phyloP scores from a whole-genome alignment of 35 echinoderm and acorn worm species.

The Lytechinus variegatus region DNA sequence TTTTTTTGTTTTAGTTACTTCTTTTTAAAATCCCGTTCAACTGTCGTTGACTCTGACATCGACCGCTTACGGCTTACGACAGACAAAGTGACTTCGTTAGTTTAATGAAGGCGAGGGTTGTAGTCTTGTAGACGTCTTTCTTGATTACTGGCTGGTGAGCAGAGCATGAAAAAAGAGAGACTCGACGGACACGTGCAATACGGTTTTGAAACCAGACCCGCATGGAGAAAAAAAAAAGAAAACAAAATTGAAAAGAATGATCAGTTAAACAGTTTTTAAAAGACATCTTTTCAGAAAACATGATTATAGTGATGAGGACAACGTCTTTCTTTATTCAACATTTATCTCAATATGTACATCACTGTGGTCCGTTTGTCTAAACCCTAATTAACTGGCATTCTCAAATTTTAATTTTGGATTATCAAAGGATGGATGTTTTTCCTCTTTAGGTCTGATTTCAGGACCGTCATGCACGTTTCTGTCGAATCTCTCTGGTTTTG shows the following conservation, averaged over 20 bases:
- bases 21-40: too few species aligned
- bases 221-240: not conserved
- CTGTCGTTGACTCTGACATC: too few species aligned
- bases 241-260: not conserved
- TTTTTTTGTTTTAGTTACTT: too few species aligned
- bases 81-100: not conserved
- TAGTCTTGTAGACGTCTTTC: not conserved
- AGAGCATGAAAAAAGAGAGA: not conserved
- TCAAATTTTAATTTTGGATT: not conserved
- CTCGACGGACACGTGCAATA: conserved; percentile 20
- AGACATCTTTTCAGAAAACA: not conserved
- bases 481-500: not conserved
- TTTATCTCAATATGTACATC: too few species aligned
- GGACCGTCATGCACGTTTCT: not conserved
- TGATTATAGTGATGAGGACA: too few species aligned
- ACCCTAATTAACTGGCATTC: too few species aligned
- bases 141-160: not conserved
- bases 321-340: too few species aligned
- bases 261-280: not conserved
- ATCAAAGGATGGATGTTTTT: not conserved
- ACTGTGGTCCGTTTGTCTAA: too few species aligned
- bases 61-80: not conserved
- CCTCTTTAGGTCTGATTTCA: conserved; percentile 16
- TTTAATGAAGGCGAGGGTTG: not conserved
- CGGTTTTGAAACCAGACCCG: conserved; percentile 32